These are phyloP conservation scores for Cyanoramphus novaezelandiae DNA, from an alignment of 2,113 vertebrate species.

Conservation along the genomic window DNA sequence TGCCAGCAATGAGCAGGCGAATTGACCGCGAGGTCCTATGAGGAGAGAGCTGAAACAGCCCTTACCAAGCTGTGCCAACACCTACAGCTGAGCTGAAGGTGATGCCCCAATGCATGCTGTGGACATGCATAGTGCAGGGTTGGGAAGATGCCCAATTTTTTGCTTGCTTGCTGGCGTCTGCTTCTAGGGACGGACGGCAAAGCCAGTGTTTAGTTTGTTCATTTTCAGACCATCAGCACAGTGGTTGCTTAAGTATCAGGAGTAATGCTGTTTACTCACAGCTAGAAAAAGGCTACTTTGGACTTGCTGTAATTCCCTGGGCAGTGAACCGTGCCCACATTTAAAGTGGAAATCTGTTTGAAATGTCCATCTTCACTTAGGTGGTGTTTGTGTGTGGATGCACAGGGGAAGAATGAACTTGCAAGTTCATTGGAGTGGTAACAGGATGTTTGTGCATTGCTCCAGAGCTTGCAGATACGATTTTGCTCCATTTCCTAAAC, in stretches of 20 bases:
- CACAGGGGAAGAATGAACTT: not conserved
- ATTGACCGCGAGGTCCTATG: accelerated
- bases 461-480: not conserved
- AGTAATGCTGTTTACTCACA: not conserved
- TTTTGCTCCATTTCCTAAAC: slow-evolving; percentile 19
- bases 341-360: not conserved
- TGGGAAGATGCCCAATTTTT: not conserved
- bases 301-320: not conserved
- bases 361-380: not conserved
- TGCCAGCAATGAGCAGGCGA: not conserved
- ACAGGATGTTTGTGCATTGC: not conserved
- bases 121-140: not conserved
- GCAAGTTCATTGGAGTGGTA: not conserved
- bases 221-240: not conserved
- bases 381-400: not conserved
- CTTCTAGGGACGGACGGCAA: not conserved
- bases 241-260: not conserved
- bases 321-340: not conserved
- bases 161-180: not conserved
- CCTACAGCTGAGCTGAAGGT: not conserved
- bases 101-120: not conserved
- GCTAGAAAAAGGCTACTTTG: not conserved
- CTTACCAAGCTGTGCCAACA: not conserved
- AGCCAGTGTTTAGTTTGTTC: not conserved
- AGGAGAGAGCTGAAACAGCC: not conserved